Evolutionary conservation across 2,113 vertebrate species (phyloP), one percentile per base, ranked within the genome.

Genomic region (Eptatretus burgeri): DNA sequence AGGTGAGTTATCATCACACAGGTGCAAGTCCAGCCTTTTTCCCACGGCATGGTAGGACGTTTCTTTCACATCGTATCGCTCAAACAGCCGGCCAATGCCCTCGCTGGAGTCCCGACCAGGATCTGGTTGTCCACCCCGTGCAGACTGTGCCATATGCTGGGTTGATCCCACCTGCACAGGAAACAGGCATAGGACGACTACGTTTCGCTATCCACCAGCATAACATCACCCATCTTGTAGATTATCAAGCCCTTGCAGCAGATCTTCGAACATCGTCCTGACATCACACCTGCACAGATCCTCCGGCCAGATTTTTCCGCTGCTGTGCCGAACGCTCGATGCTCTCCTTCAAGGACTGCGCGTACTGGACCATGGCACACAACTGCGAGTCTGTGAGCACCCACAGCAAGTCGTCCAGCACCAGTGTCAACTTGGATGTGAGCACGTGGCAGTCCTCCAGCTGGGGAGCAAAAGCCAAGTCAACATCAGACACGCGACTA

Each of bases 351-450:
- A 98, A 74, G 1, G 86, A 93, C 69, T 96, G 86, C 1, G 87
- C 84, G 1, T 96, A 98, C 69, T 85, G 83, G 75, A 98, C 84
- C 76, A 98, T 85, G 10, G 91, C 85, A 72, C 86, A 89, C 70
- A 98, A 79, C 71, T 98, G 91, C 1, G 84, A 93, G 76, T 94
- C 89, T 0, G 88, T 98, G 65, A 98, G 80, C 67, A 98, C 91
- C 91, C 91, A 98, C 63, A 98, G 75, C 69, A 98, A 75, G 70
- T 98, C 91, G 49, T 94, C 91, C 71, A 98, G 76, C 50, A 94
- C 82, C 70, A 98, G 86, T 70, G 82, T 81, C 73, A 98, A 74
- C 75, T 96, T 94, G 20, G 91, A 96, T 1, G 86, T 83, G 65
- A 96, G 63, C 65, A 98, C 91, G 1, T 96, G 84, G 72, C 89